Percentiles rank a stretch among this genome's conserved stretches.
These are phyloP conservation scores for Anastrepha obliqua DNA, from an alignment of 1,140 invertebrate genomes.

Conservation along the genomic window DNA sequence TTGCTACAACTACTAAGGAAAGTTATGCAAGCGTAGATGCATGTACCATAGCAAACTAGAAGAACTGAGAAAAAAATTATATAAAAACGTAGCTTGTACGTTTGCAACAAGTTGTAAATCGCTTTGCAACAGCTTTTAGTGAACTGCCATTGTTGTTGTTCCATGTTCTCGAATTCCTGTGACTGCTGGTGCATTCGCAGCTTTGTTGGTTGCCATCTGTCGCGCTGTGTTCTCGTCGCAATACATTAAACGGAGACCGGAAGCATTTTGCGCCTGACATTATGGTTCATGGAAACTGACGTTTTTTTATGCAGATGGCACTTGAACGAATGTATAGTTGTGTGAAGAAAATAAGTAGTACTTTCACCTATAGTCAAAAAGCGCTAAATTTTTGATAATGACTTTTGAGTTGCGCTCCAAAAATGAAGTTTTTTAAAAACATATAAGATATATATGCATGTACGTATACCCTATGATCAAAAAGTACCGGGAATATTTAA, in stretches of 20 bases:
- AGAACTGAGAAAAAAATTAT: background rate
- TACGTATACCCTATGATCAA: too few species aligned
- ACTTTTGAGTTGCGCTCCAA: too few species aligned
- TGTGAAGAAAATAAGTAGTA: too few species aligned
- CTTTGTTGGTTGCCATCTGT: background rate
- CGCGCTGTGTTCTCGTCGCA: background rate
- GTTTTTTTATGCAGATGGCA: background rate
- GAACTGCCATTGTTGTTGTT: background rate
- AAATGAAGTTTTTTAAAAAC: too few species aligned
- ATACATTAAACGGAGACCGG: background rate
- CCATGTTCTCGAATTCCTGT: background rate
- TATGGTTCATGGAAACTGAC: background rate
- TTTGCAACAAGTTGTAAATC: slow-evolving; percentile 25
- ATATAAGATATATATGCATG: too few species aligned
- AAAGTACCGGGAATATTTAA: too few species aligned
- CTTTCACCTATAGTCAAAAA: too few species aligned
- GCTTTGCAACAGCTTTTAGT: background rate
- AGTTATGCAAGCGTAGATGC: background rate
- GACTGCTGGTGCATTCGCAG: background rate
- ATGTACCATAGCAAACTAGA: background rate
- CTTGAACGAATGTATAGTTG: too few species aligned
- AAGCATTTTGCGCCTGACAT: background rate
- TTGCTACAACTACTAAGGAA: background rate
- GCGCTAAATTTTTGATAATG: too few species aligned
- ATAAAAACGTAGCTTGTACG: background rate